Evolutionary conservation across 2,888 invertebrate genomes (phyloP).

Genomic region (Oxyscelio sp.): DNA sequence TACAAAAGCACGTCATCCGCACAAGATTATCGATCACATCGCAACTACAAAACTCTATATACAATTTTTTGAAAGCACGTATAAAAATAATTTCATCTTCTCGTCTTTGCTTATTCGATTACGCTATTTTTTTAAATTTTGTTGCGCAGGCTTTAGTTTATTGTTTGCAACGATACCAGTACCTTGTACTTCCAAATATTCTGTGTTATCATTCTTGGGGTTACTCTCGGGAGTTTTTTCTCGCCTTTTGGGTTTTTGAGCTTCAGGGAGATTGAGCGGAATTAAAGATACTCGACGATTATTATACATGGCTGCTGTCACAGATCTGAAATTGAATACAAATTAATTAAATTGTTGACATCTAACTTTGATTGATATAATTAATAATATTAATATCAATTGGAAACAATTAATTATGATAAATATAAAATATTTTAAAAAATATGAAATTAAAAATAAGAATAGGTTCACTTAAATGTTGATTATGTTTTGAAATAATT

Average conservation of each 20-base stretch:
- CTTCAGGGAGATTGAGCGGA: conserved; percentile 25
- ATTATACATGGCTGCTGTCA: conserved; percentile 10
- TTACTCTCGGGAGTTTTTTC: conserved; percentile 3
- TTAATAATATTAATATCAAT: too few species aligned
- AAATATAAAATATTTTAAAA: too few species aligned
- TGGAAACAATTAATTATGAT: too few species aligned
- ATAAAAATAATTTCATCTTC: conserved; percentile 39
- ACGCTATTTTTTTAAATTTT: conserved; percentile 17
- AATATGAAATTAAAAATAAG: too few species aligned
- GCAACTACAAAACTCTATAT: conserved; percentile 31
- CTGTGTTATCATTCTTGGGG: conserved; percentile 14
- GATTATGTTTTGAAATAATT: too few species aligned
- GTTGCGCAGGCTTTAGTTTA: conserved; percentile 18
- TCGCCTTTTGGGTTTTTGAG: conserved; percentile 12
- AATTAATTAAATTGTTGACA: too few species aligned
- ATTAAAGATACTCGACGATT: conserved; percentile 41
- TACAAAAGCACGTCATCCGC: conserved; percentile 47
- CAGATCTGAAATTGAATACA: too few species aligned
- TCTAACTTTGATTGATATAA: too few species aligned
- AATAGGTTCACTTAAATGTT: too few species aligned
- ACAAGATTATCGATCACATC: conserved; percentile 48
- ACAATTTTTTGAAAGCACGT: conserved; percentile 49
- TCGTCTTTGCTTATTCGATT: not conserved
- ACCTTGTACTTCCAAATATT: conserved; percentile 38
- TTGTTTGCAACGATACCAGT: conserved; percentile 26